Evolutionary conservation across 2,888 invertebrate genomes (phyloP).

Genomic region (Drosophila eohydei): DNA sequence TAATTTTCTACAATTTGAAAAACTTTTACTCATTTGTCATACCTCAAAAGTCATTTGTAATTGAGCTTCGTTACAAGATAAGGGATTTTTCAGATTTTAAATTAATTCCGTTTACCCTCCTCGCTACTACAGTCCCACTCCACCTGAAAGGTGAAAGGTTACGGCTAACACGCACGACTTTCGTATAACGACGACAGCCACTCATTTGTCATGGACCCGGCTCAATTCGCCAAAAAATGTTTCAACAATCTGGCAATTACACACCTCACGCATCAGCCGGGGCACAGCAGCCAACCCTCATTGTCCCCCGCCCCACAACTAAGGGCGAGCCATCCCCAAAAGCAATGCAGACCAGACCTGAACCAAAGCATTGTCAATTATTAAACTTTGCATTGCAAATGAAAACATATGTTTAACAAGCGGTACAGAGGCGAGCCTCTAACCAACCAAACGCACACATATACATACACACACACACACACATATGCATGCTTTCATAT

Average conservation of each 20-base stretch:
- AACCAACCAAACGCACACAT: background rate
- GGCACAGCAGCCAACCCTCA: background rate
- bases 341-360: conserved; percentile 3
- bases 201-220: conserved; percentile 69
- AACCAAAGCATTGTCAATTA: conserved; percentile 70
- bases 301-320: background rate
- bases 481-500: conserved; percentile 65
- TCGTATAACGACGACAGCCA: conserved; percentile 41
- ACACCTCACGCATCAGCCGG: conserved; percentile 53
- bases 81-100: conserved; percentile 4
- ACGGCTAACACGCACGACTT: conserved; percentile 27
- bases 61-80: background rate
- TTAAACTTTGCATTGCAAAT: conserved; percentile 80
- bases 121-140: background rate
- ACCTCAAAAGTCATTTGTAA: background rate
- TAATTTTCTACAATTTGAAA: too few relatives aligned
- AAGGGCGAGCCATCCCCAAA: conserved; percentile 50
- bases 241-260: conserved; percentile 72
- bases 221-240: conserved; percentile 47
- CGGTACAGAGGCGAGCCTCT: conserved; percentile 18
- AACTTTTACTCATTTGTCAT: background rate
- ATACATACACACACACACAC: background rate
- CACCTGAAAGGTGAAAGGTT: conserved; percentile 30
- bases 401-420: conserved; percentile 80
- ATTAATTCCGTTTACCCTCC: background rate